A percentile compares a stretch with the other conserved stretches of the same genome.
These are phyloP conservation scores for Catalaphyllia jardinei DNA, from an alignment of 64 coral and sea anemone species.

Conservation along the genomic window DNA sequence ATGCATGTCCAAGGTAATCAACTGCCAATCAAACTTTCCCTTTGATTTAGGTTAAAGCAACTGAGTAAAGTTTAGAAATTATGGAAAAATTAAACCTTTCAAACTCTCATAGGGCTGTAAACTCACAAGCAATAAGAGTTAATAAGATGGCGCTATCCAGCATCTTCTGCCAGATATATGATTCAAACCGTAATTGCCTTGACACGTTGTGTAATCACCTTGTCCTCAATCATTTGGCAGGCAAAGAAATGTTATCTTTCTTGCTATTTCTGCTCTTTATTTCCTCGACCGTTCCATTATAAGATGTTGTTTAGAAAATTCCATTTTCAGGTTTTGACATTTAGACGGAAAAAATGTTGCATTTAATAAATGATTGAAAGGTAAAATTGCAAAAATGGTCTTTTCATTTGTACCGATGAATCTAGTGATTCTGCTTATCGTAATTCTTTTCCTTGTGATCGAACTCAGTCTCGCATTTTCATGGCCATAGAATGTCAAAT, in stretches of 20 bases:
- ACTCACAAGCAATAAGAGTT: background rate
- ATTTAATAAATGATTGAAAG: background rate
- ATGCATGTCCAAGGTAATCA: background rate
- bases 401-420: no score
- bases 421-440: no score
- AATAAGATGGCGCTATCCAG: conserved; percentile 1
- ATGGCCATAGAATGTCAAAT: no score
- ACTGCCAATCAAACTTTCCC: background rate
- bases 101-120: background rate
- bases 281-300: background rate
- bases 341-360: background rate
- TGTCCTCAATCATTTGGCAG: background rate
- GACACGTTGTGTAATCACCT: background rate
- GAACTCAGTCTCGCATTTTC: no score
- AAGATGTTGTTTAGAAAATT: background rate
- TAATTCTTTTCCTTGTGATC: no score
- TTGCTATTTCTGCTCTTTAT: background rate
- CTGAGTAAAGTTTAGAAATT: conserved; percentile 29
- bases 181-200: background rate
- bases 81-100: conserved; percentile 7
- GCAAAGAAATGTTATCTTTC: background rate
- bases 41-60: conserved; percentile 11
- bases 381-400: no score
- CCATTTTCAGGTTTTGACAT: background rate
- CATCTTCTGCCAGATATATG: background rate